Conservation (phyloP, 2,797 vertebrate genomes). For the Esox masquinongy region DNA sequence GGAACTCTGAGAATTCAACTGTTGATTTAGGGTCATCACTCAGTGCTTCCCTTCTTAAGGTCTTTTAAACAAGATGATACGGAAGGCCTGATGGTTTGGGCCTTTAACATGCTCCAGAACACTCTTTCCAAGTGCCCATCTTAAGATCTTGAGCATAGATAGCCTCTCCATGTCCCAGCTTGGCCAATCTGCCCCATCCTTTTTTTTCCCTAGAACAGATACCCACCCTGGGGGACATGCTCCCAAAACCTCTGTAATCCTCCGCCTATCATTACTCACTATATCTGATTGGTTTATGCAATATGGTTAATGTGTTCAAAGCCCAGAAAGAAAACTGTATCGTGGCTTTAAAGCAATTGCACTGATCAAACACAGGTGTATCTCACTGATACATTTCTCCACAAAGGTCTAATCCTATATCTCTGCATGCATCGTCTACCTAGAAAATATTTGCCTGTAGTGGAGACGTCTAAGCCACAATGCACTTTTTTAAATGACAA, state of each 20-base stretch:
- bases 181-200: neutral
- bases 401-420: neutral
- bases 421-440: neutral
- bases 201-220: neutral
- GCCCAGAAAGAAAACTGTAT: neutral
- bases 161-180: constrained; percentile 1
- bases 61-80: no score
- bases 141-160: neutral
- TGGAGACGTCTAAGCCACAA: neutral
- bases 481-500: neutral
- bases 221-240: neutral
- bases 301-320: neutral
- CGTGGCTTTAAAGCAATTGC: neutral
- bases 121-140: neutral
- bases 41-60: no score
- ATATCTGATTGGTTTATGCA: neutral
- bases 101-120: no score
- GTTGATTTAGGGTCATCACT: no score
- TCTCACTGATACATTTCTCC: neutral
- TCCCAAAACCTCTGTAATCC: neutral
- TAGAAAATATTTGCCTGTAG: constrained; percentile 4
- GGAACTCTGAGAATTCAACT: no score
- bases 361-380: neutral
- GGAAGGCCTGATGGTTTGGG: no score
- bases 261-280: neutral